Evolutionary conservation across 2,888 invertebrate genomes (phyloP), one percentile per base, ranked within the genome.

Genomic region (Calameuta filiformis): DNA sequence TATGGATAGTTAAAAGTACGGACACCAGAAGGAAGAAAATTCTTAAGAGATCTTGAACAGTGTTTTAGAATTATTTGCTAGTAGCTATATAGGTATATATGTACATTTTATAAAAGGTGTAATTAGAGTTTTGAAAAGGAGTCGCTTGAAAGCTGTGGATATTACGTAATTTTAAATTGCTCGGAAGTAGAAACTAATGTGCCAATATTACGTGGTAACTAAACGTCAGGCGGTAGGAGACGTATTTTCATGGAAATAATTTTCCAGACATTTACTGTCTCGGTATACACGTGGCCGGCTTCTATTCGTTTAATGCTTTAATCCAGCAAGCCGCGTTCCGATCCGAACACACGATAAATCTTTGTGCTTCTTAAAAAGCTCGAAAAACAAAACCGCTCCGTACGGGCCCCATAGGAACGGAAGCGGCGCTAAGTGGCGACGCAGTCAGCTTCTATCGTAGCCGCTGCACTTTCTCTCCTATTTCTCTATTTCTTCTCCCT

Each of bases 311-410:
- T 82, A 86, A 88, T 85, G 83, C 82, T 88, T 86, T 85, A 87
- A 88, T 89, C 85, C 83, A 76, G 76, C 82, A 83, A 81, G 85
- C 85, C 85, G 84, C 81, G 82, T 82, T 75, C 79, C 84, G 85
- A 87, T 90, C 88, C 85, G 89, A 89, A 89, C 89, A 87, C 83
- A 83, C 87, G 82, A 90, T 90, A 89, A 89, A 90, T 90, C 87
- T 85, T 80, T 76, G 35, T 77, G 80, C 83, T 80, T 76, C 82
- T 86, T 84, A 87, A 89, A 89, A 88, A 87, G 88, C 83, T 82
- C 85, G 83, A 85, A 84, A 86, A 87, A 85, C 83, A 85, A 86
- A 83, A 85, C 82, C 83, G 84, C 81, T 79, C 81, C 81, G 82
- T 56, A 6, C 56, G 56, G 23, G 9, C 9, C 6, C 9, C 9